Evolutionary conservation across 2,888 invertebrate species (phyloP).

Genomic region (Cosmia trapezina): DNA sequence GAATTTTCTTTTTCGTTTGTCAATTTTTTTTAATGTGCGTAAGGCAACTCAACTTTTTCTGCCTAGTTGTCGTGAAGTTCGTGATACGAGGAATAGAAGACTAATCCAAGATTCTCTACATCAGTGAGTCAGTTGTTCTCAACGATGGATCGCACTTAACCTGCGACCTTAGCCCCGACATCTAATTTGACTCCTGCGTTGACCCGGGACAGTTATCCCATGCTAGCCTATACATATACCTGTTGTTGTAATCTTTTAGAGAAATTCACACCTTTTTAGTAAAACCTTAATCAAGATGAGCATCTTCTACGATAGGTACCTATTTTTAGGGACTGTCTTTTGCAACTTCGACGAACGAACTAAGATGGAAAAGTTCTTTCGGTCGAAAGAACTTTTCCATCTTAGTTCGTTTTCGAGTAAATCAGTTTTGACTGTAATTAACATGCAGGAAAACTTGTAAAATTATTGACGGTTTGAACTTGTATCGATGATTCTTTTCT

Average conservation of each 20-base stretch:
- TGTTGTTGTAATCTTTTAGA: slow-evolving; percentile 24
- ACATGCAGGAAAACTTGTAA: background rate
- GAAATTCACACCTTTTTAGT: background rate
- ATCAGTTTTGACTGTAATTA: background rate
- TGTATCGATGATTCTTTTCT: too few relatives aligned
- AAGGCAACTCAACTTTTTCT: background rate
- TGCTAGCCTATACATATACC: slow-evolving; percentile 30
- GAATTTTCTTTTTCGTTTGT: slow-evolving; percentile 11
- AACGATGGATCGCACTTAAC: slow-evolving; percentile 76
- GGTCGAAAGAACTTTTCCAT: background rate
- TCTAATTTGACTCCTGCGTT: slow-evolving; percentile 81
- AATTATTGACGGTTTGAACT: too few relatives aligned
- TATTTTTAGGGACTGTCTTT: background rate
- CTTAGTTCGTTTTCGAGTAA: background rate
- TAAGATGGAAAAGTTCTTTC: too few relatives aligned
- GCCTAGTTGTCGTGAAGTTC: slow-evolving; percentile 52
- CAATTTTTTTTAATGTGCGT: background rate
- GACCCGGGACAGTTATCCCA: slow-evolving; percentile 72
- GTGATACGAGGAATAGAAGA: slow-evolving; percentile 52
- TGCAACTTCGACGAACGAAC: background rate
- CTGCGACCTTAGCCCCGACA: slow-evolving; percentile 76
- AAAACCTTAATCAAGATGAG: too few relatives aligned
- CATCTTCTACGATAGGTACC: too few relatives aligned
- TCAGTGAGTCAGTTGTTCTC: slow-evolving; percentile 68
- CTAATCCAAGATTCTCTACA: slow-evolving; percentile 58